Percentiles rank a stretch among this genome's conserved stretches.
Evolutionary conservation across 2,797 vertebrate genomes (phyloP).

Genomic region (Gymnopithys bicolor): DNA sequence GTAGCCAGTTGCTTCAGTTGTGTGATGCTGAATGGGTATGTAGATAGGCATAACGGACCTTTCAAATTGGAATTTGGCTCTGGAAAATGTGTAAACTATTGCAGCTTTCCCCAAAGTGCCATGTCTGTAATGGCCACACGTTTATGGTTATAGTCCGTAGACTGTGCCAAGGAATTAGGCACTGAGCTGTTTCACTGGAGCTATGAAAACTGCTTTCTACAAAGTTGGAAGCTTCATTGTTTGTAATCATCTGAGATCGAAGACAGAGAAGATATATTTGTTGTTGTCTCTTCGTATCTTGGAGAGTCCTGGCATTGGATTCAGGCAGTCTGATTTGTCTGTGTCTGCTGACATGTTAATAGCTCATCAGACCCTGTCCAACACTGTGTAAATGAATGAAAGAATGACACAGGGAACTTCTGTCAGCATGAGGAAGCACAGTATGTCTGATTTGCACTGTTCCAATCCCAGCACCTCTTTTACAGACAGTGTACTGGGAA

Average conservation of each 20-base stretch:
- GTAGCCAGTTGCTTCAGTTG: not conserved
- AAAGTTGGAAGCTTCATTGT: not conserved
- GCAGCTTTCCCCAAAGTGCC: conserved; percentile 26
- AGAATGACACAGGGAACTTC: not conserved
- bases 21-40: not conserved
- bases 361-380: not conserved
- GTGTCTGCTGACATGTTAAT: not conserved
- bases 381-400: not conserved
- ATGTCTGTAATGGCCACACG: not conserved
- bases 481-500: not conserved
- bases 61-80: conserved; percentile 34
- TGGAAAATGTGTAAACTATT: not conserved
- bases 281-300: not conserved
- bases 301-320: not conserved
- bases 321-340: not conserved
- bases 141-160: not conserved
- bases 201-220: not conserved
- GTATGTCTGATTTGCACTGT: not conserved
- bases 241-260: not conserved
- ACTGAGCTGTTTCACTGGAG: not conserved
- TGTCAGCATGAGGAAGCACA: not conserved
- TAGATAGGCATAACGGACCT: not conserved
- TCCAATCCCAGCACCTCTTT: not conserved
- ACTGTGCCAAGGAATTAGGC: not conserved
- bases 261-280: not conserved